Evolutionary conservation across 2,888 invertebrate species (phyloP), one percentile per base, ranked within the genome.

Genomic region (Dendrolimus pini): DNA sequence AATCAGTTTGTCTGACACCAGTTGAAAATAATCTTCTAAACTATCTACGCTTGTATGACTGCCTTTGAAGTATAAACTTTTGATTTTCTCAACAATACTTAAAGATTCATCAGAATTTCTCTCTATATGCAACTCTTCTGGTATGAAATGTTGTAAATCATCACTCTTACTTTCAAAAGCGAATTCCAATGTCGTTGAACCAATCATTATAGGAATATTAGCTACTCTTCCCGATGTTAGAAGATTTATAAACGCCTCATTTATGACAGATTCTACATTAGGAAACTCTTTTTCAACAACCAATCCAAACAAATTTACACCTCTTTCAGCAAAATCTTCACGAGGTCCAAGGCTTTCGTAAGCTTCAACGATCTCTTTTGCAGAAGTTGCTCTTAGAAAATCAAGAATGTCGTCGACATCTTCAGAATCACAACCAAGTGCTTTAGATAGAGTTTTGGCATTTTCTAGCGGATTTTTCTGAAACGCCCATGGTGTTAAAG

Each of bases 201-300:
- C 90, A 7, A 89, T 79, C 85, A 90, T 87, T 1, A 84, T 64
- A 0, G 90, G 89, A 0, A 81, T 63, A 7, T 88, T 77, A 1
- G 88, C 79, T 0, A 83, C 71, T 12, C 88, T 70, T 0, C 90
- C 90, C 0, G 89, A 86, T 1, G 81, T 85, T 0, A 90, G 55
- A 1, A 87, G 53, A 47, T 85, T 80, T 3, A 79, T 71, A 52
- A 85, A 87, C 0, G 83, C 65, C 60, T 90, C 89, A 0, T 82
- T 83, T 6, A 86, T 59, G 1, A 83, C 73, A 0, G 84, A 76
- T 64, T 89, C 87, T 0, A 85, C 83, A 0, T 77, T 82, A 0
- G 80, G 78, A 54, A 89, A 90, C 60, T 89, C 89, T 18, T 83
- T 87, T 61, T 90, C 90, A 0, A 89, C 67, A 0, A 89, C 85